These are phyloP conservation scores for Jacana jacana DNA, from an alignment of 2,113 vertebrate species.

Conservation along the genomic window DNA sequence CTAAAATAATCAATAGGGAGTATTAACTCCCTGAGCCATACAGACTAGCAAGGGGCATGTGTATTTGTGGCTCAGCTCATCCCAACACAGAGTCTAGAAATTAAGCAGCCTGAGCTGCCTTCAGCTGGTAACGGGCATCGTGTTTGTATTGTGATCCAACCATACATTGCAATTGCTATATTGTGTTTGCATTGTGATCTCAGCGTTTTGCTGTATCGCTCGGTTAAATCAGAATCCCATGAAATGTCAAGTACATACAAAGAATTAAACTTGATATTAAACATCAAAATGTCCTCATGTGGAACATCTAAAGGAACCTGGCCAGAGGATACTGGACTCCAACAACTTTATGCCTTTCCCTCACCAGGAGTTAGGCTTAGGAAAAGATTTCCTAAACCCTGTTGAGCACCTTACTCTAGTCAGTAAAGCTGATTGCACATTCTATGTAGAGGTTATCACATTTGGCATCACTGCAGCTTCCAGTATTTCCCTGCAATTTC, in stretches of 20 bases:
- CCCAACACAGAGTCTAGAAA: background rate
- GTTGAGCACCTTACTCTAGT: background rate
- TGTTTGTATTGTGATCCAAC: background rate
- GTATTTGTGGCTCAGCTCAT: background rate
- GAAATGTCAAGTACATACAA: background rate
- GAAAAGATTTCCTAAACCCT: background rate
- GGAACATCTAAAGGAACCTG: background rate
- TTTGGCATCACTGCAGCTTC: background rate
- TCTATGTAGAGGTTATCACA: background rate
- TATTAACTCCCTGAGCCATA: background rate
- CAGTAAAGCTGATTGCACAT: background rate
- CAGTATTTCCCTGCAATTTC: background rate
- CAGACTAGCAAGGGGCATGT: background rate
- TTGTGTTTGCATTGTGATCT: background rate
- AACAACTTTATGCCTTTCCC: background rate
- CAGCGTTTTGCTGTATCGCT: rapidly evolving
- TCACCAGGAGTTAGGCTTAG: background rate
- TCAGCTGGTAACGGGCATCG: background rate
- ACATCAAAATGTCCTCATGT: background rate
- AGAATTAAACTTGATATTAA: background rate
- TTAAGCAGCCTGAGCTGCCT: background rate
- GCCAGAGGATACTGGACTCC: background rate
- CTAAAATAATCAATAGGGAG: background rate
- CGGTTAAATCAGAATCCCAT: background rate
- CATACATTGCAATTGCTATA: background rate